Evolutionary conservation across 2,113 vertebrate genomes (phyloP), one percentile per base, ranked within the genome.

Genomic region (Castor canadensis): DNA sequence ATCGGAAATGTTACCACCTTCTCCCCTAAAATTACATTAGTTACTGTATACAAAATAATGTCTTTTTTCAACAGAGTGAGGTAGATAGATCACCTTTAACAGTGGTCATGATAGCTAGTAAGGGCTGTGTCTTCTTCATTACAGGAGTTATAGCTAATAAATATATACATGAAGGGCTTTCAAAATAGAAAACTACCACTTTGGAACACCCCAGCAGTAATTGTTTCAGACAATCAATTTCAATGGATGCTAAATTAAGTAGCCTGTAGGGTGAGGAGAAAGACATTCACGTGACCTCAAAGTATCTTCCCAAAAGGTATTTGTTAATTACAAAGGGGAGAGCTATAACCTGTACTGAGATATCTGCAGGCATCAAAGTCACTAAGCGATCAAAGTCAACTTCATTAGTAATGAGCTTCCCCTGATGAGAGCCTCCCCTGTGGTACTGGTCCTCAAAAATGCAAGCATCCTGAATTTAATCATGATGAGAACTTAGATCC

Each of bases 401-500:
- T 26, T 80, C 54, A 30, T 15, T 9, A 32, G 43, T 32, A 17
- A 47, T 6, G 40, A 45, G 40, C 1, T 9, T 43, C 1, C 60
- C 32, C 24, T n/a, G 66, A 35, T 1, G 8, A 9, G 3, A 2
- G 10, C 38, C 10, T 2, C 2, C 26, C 47, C 56, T 2, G 19
- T 19, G 45, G 20, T 9, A 1, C 0, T 49, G 9, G n/a, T 73
- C 26, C 35, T 2, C 1, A 35, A 26, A 67, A 32, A 43, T 2
- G 2, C n/a, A n/a, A 26, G 49, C 0, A 32, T 3, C 10, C 49
- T 58, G 64, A n/a, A 19, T 84, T 79, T 80, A 60, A 47, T 67
- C 47, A 28, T 40, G 32, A 30, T 43, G n/a, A 92, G 38, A 28
- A 35, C 4, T 40, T 32, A 90, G 15, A 62, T 15, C 4, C 56